phyloP scores from a whole-genome alignment of 2,113 vertebrate genomes.

The Crocuta crocuta region DNA sequence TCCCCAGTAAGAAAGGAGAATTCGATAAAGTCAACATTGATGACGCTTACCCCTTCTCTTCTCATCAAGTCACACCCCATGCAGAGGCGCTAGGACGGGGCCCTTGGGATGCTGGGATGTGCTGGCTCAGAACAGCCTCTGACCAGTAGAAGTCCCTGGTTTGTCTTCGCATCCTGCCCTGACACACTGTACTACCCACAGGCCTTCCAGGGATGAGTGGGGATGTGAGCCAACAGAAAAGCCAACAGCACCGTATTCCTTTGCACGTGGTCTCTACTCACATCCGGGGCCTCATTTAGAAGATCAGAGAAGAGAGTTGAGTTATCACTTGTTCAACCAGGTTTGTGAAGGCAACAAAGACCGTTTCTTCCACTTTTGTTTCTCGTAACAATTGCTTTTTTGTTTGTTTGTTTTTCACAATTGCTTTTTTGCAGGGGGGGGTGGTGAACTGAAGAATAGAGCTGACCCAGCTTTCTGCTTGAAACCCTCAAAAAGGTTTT shows the following conservation, averaged over 20 bases:
- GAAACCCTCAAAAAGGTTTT: neutral
- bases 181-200: neutral
- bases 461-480: neutral
- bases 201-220: neutral
- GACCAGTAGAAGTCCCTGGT: accelerated
- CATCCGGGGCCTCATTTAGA: accelerated
- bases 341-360: neutral
- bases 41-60: too few species aligned
- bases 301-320: accelerated
- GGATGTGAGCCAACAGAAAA: accelerated
- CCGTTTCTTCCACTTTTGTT: neutral
- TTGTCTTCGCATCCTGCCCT: accelerated
- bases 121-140: accelerated
- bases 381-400: neutral
- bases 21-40: accelerated
- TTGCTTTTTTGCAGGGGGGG: neutral
- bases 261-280: neutral
- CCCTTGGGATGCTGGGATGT: accelerated
- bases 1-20: neutral
- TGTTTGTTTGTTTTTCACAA: neutral
- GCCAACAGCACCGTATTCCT: accelerated
- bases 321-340: accelerated
- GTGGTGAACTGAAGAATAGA: neutral
- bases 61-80: neutral
- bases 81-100: accelerated